These are phyloP conservation scores for Hybos culiciformis DNA, from an alignment of 2,888 invertebrate genomes.

Conservation along the genomic window DNA sequence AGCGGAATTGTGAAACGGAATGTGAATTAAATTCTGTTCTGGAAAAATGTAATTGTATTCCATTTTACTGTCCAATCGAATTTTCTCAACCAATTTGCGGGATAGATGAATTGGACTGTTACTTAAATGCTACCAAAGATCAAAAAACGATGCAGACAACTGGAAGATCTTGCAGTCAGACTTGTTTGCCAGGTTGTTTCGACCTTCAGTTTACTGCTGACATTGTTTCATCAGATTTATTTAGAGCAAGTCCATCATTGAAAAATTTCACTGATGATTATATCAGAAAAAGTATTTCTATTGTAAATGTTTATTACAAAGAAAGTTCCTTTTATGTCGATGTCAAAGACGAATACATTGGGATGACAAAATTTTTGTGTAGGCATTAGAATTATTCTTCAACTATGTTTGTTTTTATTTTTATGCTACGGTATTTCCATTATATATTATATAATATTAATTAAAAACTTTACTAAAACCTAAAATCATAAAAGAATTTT, in stretches of 20 bases:
- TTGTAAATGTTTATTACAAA: slow-evolving; percentile 56
- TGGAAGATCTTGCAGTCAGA: slow-evolving; percentile 46
- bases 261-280: slow-evolving; percentile 11
- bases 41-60: neutral
- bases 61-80: neutral
- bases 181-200: slow-evolving; percentile 62
- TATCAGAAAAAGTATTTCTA: slow-evolving; percentile 46
- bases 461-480: too few relatives aligned
- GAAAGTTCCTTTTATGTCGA: slow-evolving; percentile 56
- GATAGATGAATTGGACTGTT: neutral
- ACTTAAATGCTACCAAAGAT: too few relatives aligned
- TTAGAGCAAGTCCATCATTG: slow-evolving; percentile 23
- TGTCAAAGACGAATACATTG: slow-evolving; percentile 65
- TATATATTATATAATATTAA: too few relatives aligned
- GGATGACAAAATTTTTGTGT: slow-evolving; percentile 73
- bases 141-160: neutral
- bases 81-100: neutral
- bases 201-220: slow-evolving; percentile 45
- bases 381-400: too few relatives aligned
- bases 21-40: neutral
- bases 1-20: neutral
- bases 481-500: too few relatives aligned
- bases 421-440: too few relatives aligned
- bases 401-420: too few relatives aligned
- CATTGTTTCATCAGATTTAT: slow-evolving; percentile 33